A percentile compares a stretch with the other conserved stretches of the same genome.
phyloP scores from a whole-genome alignment of 2,888 invertebrate genomes.

The Creontiades dilutus region DNA sequence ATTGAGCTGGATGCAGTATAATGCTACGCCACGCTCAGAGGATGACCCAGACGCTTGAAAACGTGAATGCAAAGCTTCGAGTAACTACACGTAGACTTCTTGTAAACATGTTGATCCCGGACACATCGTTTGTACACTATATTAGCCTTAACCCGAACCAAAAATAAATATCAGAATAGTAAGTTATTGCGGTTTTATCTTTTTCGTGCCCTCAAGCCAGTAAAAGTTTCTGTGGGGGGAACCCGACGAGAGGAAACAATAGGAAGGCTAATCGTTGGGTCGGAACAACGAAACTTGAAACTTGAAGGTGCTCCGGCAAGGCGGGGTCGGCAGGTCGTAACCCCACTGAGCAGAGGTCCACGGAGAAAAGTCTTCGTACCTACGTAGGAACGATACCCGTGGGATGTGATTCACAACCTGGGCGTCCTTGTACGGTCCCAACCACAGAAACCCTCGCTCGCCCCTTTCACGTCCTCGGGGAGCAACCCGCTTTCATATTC shows the following conservation, averaged over 20 bases:
- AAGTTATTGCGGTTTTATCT: no score
- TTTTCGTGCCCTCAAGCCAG: no score
- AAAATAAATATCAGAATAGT: no score
- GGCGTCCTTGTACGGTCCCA: slow-evolving; percentile 9
- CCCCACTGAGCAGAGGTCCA: neutral
- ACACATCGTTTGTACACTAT: no score
- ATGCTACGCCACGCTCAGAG: no score
- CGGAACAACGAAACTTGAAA: slow-evolving; percentile 19
- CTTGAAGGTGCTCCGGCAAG: neutral
- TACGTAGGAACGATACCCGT: neutral
- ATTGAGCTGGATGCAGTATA: no score
- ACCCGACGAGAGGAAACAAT: neutral
- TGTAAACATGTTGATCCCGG: no score
- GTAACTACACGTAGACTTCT: no score
- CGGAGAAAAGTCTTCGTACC: neutral
- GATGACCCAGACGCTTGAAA: no score
- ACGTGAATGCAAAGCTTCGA: no score
- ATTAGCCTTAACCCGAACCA: no score
- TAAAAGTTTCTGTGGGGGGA: neutral
- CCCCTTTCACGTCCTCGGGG: neutral
- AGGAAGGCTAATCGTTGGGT: slow-evolving; percentile 10
- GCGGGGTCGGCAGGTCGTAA: neutral
- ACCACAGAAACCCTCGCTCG: neutral
- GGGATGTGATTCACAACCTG: slow-evolving; percentile 36
- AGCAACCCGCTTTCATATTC: neutral